Evolutionary conservation across 2,888 invertebrate species (phyloP).

Genomic region (Trichogramma evanescens): DNA sequence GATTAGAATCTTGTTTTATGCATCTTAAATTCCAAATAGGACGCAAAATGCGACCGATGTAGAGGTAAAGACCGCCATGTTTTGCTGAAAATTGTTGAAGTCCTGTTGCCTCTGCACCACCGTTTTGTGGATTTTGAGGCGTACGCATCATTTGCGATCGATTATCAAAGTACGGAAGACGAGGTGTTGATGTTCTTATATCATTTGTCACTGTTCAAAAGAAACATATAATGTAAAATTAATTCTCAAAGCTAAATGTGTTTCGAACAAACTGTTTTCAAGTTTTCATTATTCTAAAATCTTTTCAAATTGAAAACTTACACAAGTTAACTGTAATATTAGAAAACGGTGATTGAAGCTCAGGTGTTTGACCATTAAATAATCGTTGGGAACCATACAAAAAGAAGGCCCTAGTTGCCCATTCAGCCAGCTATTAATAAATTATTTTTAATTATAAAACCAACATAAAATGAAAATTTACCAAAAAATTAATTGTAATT

Average conservation of each 20-base stretch:
- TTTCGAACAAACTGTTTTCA: too few species aligned
- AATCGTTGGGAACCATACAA: conserved; percentile 74
- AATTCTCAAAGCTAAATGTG: too few species aligned
- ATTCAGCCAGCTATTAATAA: conserved; percentile 57
- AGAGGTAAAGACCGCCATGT: conserved; percentile 89
- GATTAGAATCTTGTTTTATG: conserved; percentile 51
- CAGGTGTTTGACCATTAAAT: conserved; percentile 24
- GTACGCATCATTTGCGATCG: conserved; percentile 24
- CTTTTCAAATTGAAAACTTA: too few species aligned
- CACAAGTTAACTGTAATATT: conserved; percentile 27
- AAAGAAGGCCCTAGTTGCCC: conserved; percentile 89
- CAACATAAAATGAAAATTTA: background rate
- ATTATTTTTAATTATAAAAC: too few species aligned
- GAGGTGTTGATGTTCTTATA: conserved; percentile 40
- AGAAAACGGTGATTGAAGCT: conserved; percentile 30
- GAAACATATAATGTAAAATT: too few species aligned
- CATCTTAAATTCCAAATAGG: conserved; percentile 83
- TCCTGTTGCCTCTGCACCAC: conserved; percentile 31
- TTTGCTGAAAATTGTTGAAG: conserved; percentile 63
- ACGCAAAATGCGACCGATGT: conserved; percentile 78
- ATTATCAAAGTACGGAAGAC: conserved; percentile 31
- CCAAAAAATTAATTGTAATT: background rate
- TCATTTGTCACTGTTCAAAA: conserved; percentile 24
- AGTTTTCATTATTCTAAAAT: too few species aligned
- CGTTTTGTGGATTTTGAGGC: conserved; percentile 23